These are phyloP conservation scores for Thermophis baileyi DNA, from an alignment of 2,113 vertebrate genomes.

Conservation along the genomic window DNA sequence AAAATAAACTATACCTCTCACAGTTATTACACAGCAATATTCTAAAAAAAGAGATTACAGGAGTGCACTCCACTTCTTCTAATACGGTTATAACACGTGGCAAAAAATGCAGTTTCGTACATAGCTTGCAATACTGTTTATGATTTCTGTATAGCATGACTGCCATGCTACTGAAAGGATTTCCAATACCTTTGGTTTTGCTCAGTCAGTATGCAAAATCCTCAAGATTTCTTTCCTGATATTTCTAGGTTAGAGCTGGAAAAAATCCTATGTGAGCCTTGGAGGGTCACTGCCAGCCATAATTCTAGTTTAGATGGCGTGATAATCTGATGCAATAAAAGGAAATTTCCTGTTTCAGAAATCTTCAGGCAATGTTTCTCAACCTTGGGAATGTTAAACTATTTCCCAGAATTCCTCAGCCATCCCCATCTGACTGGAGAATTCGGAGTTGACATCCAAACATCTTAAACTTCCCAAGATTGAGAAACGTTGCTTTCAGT, in stretches of 20 bases:
- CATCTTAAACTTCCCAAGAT: not conserved
- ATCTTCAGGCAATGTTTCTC: not conserved
- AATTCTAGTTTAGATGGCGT: not conserved
- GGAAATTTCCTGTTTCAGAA: not conserved
- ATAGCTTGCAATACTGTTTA: not conserved
- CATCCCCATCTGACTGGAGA: not conserved
- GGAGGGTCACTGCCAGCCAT: not conserved
- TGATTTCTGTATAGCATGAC: not conserved
- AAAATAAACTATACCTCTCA: not conserved
- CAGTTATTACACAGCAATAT: not conserved
- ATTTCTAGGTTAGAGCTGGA: not conserved
- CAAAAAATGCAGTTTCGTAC: not conserved
- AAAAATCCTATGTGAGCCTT: not conserved
- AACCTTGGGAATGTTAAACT: not conserved
- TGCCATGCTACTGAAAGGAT: not conserved
- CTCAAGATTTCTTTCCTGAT: not conserved
- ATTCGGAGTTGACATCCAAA: not conserved
- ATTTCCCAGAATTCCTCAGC: not conserved
- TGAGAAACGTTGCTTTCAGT: not conserved
- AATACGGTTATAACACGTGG: not conserved
- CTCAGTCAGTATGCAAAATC: not conserved
- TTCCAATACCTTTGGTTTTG: not conserved
- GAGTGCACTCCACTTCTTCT: not conserved
- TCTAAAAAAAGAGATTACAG: not conserved
- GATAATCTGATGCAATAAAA: not conserved